A percentile compares a stretch with the other conserved stretches of the same genome.
Conservation (phyloP, 2,888 invertebrate species). For the Prosopocoilus inquinatus region DNA sequence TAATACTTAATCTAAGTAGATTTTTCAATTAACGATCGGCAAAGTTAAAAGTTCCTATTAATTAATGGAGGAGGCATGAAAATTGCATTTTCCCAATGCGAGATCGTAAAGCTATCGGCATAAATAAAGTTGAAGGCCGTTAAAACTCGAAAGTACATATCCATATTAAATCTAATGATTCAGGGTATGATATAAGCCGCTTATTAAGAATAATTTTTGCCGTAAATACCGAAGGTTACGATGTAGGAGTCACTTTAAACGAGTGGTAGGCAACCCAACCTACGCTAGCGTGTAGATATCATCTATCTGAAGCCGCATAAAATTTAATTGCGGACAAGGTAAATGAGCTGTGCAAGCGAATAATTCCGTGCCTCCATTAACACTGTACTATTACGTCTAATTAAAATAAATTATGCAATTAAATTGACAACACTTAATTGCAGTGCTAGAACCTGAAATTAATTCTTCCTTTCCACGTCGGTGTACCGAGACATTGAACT, state of each 20-base stretch:
- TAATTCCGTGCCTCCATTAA: neutral
- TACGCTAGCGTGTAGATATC: conserved; percentile 1
- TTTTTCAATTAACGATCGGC: neutral
- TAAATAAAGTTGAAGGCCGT: neutral
- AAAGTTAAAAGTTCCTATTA: neutral
- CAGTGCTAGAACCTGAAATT: neutral
- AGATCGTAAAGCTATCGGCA: neutral
- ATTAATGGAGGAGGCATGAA: too few species aligned
- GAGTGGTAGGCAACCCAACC: conserved; percentile 10
- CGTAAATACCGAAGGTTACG: conserved; percentile 2
- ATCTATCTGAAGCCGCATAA: neutral
- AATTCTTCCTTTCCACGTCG: neutral
- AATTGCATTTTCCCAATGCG: neutral
- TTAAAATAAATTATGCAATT: conserved; percentile 15
- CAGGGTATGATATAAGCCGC: neutral
- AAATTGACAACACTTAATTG: conserved; percentile 12
- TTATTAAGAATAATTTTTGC: neutral
- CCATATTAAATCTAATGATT: neutral
- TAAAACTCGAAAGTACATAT: too few species aligned
- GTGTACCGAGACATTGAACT: conserved; percentile 3
- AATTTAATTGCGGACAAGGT: neutral
- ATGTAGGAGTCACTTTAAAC: neutral
- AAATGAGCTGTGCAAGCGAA: neutral
- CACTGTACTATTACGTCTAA: conserved; percentile 3
- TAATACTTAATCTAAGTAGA: too few species aligned